phyloP scores from a whole-genome alignment of 2,888 invertebrate species.

The Rotaria sp. region DNA sequence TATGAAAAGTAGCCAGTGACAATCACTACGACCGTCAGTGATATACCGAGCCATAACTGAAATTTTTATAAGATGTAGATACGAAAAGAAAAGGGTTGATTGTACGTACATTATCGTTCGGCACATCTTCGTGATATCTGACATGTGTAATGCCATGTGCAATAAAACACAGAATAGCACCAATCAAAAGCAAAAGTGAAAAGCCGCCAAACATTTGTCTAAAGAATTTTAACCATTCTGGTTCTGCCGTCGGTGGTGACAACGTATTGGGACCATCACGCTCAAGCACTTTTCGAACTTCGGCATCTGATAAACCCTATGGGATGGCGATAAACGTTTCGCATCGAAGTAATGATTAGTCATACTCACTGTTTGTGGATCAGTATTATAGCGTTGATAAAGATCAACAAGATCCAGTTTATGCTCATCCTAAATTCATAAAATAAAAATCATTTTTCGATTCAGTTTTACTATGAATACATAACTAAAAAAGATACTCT shows the following conservation, averaged over 20 bases:
- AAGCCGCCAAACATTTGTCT: constrained; percentile 97
- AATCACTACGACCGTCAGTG: constrained; percentile 89
- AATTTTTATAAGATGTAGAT: neutral
- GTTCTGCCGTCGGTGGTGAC: constrained; percentile 64
- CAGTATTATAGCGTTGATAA: too few species aligned
- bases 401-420: neutral
- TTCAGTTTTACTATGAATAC: too few species aligned
- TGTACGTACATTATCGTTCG: constrained; percentile 44
- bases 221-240: constrained; percentile 98
- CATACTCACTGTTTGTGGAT: neutral
- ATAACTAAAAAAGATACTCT: too few species aligned
- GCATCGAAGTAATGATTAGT: neutral
- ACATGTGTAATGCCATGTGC: constrained; percentile 44
- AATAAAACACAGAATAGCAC: constrained; percentile 64
- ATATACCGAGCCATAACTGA: constrained; percentile 77
- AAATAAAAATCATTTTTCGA: too few species aligned
- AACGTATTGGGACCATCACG: constrained; percentile 47
- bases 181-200: constrained; percentile 84
- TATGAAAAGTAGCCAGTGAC: constrained; percentile 97
- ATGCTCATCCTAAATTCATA: neutral
- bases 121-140: constrained; percentile 44
- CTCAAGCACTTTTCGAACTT: constrained; percentile 43
- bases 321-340: neutral
- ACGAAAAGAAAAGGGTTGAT: neutral
- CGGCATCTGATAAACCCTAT: constrained; percentile 38